Percentiles rank a stretch among this genome's conserved stretches.
Conservation (phyloP, 1,140 invertebrate species). For the Eueides isabella region DNA sequence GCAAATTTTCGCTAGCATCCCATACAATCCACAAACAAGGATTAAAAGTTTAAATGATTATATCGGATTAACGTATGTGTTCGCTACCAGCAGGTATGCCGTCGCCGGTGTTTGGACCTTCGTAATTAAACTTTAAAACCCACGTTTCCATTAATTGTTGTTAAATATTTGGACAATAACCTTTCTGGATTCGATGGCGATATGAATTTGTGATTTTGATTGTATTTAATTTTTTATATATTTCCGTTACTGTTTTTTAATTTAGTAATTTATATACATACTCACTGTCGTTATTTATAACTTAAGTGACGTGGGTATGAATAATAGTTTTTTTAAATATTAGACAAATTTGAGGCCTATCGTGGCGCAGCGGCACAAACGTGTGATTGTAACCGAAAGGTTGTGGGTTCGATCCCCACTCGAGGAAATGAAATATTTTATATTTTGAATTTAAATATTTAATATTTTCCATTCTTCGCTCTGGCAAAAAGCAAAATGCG, state of each 20-base stretch:
- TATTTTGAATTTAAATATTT: no score
- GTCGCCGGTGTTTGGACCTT: conserved; percentile 47
- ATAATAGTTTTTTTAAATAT: no score
- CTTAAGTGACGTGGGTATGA: no score
- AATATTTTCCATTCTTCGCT: no score
- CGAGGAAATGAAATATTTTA: no score
- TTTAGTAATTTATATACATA: no score
- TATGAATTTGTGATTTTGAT: not conserved
- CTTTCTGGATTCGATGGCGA: conserved; percentile 3
- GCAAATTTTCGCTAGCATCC: conserved; percentile 21
- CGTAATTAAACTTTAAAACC: conserved; percentile 72
- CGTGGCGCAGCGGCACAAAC: no score
- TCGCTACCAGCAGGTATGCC: conserved; percentile 9
- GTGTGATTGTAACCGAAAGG: no score
- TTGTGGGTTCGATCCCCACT: no score
- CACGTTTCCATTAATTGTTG: conserved; percentile 32
- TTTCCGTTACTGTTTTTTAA: not conserved
- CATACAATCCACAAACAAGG: conserved; percentile 47
- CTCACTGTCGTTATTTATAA: no score
- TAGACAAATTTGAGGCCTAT: no score
- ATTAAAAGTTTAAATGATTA: conserved; percentile 75
- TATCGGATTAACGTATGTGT: conserved; percentile 66
- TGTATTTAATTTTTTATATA: not conserved
- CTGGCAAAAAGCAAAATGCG: no score
- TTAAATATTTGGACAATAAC: conserved; percentile 23